Conservation (phyloP, 2,797 vertebrate genomes). For the Babyrousa celebensis region DNA sequence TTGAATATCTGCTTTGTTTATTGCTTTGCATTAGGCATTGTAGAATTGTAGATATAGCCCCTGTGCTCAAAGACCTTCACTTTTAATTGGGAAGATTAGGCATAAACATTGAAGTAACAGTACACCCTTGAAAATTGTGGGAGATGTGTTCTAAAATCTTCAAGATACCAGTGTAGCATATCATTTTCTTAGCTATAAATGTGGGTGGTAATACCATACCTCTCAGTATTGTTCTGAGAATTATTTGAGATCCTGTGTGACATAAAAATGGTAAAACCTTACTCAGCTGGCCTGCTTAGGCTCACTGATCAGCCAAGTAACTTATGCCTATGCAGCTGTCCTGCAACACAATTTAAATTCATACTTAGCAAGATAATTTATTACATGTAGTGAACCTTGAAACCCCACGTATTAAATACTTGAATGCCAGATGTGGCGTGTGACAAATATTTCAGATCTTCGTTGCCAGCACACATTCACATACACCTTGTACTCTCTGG, state of each 20-base stretch:
- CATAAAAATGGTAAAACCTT: conserved; percentile 33
- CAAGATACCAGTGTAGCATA: background rate
- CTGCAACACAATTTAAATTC: conserved; percentile 10
- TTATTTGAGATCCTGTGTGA: conserved; percentile 49
- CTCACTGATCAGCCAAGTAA: background rate
- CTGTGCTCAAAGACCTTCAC: conserved; percentile 5
- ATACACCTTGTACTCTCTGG: background rate
- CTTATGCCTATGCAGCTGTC: background rate
- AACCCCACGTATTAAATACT: conserved; percentile 31
- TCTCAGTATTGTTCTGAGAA: background rate
- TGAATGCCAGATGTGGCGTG: background rate
- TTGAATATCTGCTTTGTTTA: conserved; percentile 36
- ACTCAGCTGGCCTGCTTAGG: conserved; percentile 14
- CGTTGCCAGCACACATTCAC: background rate
- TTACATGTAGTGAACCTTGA: conserved; percentile 23
- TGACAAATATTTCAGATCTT: background rate
- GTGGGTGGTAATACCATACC: background rate
- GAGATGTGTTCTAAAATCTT: conserved; percentile 9
- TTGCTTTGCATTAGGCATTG: background rate
- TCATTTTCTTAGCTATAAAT: conserved; percentile 29
- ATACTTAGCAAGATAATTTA: conserved; percentile 36
- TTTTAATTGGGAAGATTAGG: background rate
- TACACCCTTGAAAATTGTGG: background rate
- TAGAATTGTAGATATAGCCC: background rate
- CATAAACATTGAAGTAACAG: background rate